Evolutionary conservation across 1,140 invertebrate genomes (phyloP), one percentile per base, ranked within the genome.

Genomic region (Glossosoma conforme): DNA sequence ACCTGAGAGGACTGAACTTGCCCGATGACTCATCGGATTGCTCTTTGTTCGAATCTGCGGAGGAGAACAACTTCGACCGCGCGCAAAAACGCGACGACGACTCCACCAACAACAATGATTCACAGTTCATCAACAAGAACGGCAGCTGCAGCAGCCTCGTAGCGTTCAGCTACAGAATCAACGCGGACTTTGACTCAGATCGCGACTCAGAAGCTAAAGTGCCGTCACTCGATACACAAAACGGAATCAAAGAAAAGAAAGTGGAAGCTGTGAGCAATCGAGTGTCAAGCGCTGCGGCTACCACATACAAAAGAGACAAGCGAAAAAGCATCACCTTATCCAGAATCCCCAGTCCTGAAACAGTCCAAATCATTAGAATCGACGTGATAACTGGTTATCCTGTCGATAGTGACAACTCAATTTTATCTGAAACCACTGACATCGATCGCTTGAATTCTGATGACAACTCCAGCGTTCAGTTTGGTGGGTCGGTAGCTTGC

Each of bases 261-360:
- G n/a, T n/a, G 24, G n/a, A 8, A 28, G 24, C 6, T 28, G 6
- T 28, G n/a, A n/a, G n/a, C n/a, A 28, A 28, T 28, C n/a, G 6
- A 28, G 24, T 28, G 24, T n/a, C 24, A 8, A 28, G 6, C 24
- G 24, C 6, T 28, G 24, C 6, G n/a, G n/a, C n/a, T n/a, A n/a
- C n/a, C n/a, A n/a, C n/a, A n/a, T 61, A 68, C 33, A 74, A 69
- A 30, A 56, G 58, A 36, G 69, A 68, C n/a, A 67, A 67, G 54
- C 61, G 69, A 42, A 73, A 72, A 60, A 70, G 69, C 54, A 58
- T 74, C 0, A 74, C 70, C 2, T 66, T 72, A 52, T 72, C 72
- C 3, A 65, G 67, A 25, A 56, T 62, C 9, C 69, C 67, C 30
- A 72, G 68, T 47, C 72, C 72, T 2, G 70, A 71, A 37, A 74